Conservation (phyloP, 2,797 vertebrate genomes). For the Gephyroberyx darwinii region DNA sequence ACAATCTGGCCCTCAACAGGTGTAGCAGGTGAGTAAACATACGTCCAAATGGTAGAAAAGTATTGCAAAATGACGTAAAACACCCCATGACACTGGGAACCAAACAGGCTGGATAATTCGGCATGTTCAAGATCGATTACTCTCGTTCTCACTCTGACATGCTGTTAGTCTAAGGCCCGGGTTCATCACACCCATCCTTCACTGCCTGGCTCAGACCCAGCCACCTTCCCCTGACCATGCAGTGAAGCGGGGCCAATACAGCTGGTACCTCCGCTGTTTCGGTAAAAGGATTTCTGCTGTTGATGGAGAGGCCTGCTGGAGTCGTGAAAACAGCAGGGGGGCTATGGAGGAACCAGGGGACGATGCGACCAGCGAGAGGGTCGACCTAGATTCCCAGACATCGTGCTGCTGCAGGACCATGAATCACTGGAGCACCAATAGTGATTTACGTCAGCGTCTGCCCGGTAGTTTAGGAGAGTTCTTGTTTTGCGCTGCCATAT, state of each 20-base stretch:
- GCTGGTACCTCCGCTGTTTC: slow-evolving; percentile 25
- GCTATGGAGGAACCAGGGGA: slow-evolving; percentile 22
- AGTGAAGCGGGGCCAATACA: background rate
- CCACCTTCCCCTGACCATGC: slow-evolving; percentile 26
- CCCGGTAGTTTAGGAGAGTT: slow-evolving; percentile 4
- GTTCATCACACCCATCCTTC: slow-evolving; percentile 13
- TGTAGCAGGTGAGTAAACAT: slow-evolving; percentile 6
- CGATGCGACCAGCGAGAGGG: slow-evolving; percentile 37
- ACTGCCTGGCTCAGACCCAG: slow-evolving; percentile 22
- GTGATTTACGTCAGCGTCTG: slow-evolving; percentile 46
- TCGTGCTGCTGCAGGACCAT: slow-evolving; percentile 47
- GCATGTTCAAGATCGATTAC: background rate
- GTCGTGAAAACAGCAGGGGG: slow-evolving; percentile 38
- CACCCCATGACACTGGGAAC: background rate
- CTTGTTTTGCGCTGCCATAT: slow-evolving; percentile 8
- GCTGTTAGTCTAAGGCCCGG: background rate
- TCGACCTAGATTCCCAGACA: slow-evolving; percentile 22
- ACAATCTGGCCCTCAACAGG: slow-evolving; percentile 20
- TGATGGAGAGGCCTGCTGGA: slow-evolving; percentile 32
- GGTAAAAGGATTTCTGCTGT: slow-evolving; percentile 22
- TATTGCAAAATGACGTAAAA: slow-evolving; percentile 26
- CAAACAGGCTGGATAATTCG: slow-evolving; percentile 16
- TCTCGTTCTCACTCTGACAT: background rate
- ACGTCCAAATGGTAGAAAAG: slow-evolving; percentile 10
- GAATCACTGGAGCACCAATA: slow-evolving; percentile 48